Evolutionary conservation across 2,888 invertebrate genomes (phyloP).

Genomic region (Epiperipatus broadwayi): DNA sequence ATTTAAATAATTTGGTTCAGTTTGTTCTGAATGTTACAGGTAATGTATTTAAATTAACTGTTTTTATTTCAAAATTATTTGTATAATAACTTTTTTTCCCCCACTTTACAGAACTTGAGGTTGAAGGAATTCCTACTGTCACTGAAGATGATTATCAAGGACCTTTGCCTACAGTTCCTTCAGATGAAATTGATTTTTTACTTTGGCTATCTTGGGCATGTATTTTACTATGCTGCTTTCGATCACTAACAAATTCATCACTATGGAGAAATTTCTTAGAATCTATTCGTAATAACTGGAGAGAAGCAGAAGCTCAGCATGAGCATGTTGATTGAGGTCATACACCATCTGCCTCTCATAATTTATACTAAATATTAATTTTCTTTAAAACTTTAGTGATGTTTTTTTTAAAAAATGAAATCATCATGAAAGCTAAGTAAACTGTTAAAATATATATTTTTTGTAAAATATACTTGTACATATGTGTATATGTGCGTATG

Average conservation of each 20-base stretch:
- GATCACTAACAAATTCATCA: conserved; percentile 53
- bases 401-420: too few relatives aligned
- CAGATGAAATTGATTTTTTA: conserved; percentile 57
- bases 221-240: conserved; percentile 48
- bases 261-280: conserved; percentile 62
- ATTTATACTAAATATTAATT: too few relatives aligned
- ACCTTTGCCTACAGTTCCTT: conserved; percentile 56
- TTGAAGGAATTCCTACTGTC: too few relatives aligned
- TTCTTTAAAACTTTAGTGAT: too few relatives aligned
- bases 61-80: background rate
- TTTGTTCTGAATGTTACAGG: conserved; percentile 55
- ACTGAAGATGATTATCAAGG: conserved; percentile 32
- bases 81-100: conserved; percentile 11
- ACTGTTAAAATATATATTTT: too few relatives aligned
- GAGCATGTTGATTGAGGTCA: conserved; percentile 51
- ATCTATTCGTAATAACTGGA: conserved; percentile 63
- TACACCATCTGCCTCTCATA: too few relatives aligned
- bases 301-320: conserved; percentile 63
- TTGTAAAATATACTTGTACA: too few relatives aligned
- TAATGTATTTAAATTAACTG: conserved; percentile 17
- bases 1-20: conserved; percentile 51
- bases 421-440: too few relatives aligned
- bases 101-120: too few relatives aligned
- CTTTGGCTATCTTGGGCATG: conserved; percentile 67
- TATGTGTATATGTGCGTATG: too few relatives aligned